Evolutionary conservation across 2,113 vertebrate species (phyloP).

Genomic region (Lamprologus speciosus): DNA sequence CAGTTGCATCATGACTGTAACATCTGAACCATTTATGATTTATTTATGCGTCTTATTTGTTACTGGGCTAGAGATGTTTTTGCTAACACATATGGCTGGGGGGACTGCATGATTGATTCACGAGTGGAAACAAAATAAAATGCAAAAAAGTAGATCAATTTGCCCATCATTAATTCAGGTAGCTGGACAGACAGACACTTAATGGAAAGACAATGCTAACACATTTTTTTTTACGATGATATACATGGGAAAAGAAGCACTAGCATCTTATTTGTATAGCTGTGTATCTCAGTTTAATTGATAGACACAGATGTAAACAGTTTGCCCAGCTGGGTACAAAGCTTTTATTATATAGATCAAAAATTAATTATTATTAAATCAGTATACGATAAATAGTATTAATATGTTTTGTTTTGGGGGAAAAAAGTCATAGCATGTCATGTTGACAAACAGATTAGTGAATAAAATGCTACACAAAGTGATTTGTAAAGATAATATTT

Average conservation of each 20-base stretch:
- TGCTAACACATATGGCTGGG: conserved; percentile 28
- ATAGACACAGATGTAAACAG: background rate
- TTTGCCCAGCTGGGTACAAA: background rate
- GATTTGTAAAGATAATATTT: background rate
- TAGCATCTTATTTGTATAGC: background rate
- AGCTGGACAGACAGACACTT: background rate
- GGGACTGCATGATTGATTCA: background rate
- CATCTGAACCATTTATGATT: conserved; percentile 58
- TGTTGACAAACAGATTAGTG: background rate
- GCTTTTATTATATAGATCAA: background rate
- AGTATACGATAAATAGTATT: background rate
- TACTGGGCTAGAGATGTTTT: conserved; percentile 35
- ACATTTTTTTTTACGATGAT: background rate
- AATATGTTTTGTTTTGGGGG: background rate
- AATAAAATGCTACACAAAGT: background rate
- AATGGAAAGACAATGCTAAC: background rate
- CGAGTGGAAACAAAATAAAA: background rate
- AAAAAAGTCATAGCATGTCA: background rate
- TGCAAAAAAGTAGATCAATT: background rate
- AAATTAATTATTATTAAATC: background rate
- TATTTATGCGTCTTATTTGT: conserved; percentile 62
- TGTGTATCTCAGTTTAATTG: background rate
- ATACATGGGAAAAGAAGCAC: background rate
- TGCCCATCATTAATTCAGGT: background rate
- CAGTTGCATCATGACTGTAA: conserved; percentile 67